Conservation (phyloP, 1,140 invertebrate species). For the Leptinotarsa texana region DNA sequence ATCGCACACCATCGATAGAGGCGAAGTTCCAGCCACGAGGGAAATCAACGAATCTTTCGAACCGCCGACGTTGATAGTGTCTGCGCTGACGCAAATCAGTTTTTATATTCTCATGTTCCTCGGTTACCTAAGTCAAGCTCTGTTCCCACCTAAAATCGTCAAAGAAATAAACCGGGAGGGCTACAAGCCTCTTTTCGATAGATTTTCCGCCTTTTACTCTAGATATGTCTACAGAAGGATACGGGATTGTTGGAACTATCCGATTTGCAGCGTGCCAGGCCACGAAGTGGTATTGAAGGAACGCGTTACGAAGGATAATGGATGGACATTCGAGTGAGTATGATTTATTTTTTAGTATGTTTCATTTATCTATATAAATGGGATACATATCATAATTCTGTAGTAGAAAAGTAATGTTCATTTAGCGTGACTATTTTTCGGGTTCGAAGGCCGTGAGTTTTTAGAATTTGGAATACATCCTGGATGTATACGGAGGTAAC, state of each 20-base stretch:
- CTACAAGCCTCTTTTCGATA: slow-evolving; percentile 88
- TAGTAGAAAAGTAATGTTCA: too few species aligned
- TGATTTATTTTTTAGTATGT: neutral
- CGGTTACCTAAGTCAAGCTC: slow-evolving; percentile 77
- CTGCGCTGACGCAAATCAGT: slow-evolving; percentile 83
- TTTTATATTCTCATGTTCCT: slow-evolving; percentile 88
- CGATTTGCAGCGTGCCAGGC: slow-evolving; percentile 90
- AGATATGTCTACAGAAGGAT: slow-evolving; percentile 91
- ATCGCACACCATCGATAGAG: neutral
- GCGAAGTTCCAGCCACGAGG: slow-evolving; percentile 26
- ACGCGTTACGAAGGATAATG: slow-evolving; percentile 80
- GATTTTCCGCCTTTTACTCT: slow-evolving; percentile 93
- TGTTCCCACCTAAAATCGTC: slow-evolving; percentile 78
- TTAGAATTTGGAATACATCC: too few species aligned
- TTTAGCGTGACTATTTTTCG: too few species aligned
- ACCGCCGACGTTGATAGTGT: slow-evolving; percentile 78
- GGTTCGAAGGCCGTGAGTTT: too few species aligned
- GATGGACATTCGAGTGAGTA: slow-evolving; percentile 87
- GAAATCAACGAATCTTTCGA: slow-evolving; percentile 75
- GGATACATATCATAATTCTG: too few species aligned
- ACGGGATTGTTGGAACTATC: slow-evolving; percentile 91
- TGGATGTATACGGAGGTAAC: too few species aligned
- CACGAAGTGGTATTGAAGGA: slow-evolving; percentile 85
- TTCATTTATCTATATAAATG: too few species aligned
- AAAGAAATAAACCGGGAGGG: slow-evolving; percentile 81